Evolutionary conservation across 2,113 vertebrate genomes (phyloP).

Genomic region (Scortum barcoo): DNA sequence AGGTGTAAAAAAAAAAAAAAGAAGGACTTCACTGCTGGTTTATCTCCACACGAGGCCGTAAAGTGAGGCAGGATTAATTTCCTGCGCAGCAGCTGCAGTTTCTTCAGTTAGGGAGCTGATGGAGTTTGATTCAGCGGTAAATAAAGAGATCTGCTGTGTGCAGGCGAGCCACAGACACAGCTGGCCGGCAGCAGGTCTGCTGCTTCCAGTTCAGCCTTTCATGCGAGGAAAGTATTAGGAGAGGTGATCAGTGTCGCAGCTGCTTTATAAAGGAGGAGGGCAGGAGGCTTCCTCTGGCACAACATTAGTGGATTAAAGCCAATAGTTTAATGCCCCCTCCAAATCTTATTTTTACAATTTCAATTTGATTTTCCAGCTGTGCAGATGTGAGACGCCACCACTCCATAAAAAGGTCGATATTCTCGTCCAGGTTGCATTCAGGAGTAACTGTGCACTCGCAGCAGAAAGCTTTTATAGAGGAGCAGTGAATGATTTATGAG

Average conservation of each 20-base stretch:
- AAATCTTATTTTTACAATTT: not conserved
- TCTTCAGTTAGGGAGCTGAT: constrained; percentile 27
- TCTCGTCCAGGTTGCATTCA: too few relatives aligned
- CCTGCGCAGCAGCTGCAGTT: constrained; percentile 53
- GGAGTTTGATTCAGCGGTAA: constrained; percentile 20
- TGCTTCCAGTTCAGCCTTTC: constrained; percentile 23
- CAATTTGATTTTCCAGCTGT: not conserved
- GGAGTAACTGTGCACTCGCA: too few relatives aligned
- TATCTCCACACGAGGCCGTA: not conserved
- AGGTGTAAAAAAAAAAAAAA: not conserved
- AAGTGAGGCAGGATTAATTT: constrained; percentile 16
- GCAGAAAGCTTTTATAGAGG: not conserved
- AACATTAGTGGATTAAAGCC: not conserved
- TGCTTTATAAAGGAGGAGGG: constrained; percentile 34
- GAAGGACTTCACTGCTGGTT: not conserved
- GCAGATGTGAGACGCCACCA: not conserved
- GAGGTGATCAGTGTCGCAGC: constrained; percentile 47
- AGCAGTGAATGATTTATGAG: too few relatives aligned
- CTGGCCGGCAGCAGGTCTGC: constrained; percentile 29
- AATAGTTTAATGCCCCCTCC: not conserved
- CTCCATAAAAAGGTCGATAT: too few relatives aligned
- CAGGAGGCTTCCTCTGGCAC: constrained; percentile 20
- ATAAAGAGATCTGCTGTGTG: constrained; percentile 51
- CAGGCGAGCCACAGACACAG: constrained; percentile 35
- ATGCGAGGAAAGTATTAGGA: constrained; percentile 1